phyloP scores from a whole-genome alignment of 1,140 invertebrate species.

The Neodiprion pinetum region DNA sequence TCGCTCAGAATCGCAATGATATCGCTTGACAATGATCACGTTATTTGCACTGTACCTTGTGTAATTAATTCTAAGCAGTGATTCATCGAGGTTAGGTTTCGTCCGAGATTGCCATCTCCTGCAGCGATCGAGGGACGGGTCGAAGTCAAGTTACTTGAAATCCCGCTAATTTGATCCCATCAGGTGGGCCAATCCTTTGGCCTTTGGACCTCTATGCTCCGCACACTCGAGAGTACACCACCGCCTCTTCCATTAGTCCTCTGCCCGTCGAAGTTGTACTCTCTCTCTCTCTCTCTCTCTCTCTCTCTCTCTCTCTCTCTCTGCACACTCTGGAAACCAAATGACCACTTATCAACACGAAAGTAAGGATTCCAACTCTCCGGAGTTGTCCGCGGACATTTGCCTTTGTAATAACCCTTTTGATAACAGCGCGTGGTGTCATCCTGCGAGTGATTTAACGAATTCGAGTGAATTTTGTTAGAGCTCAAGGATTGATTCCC shows the following conservation, averaged over 20 bases:
- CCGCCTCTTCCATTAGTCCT: background rate
- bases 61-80: background rate
- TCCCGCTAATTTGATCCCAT: conserved; percentile 1
- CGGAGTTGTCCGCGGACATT: background rate
- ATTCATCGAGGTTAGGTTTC: background rate
- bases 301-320: background rate
- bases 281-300: background rate
- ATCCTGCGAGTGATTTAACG: no score
- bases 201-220: background rate
- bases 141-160: background rate
- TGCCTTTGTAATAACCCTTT: background rate
- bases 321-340: background rate
- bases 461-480: no score
- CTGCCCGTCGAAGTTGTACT: background rate
- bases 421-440: no score
- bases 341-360: background rate
- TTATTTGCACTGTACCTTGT: no score
- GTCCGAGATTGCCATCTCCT: background rate
- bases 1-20: no score
- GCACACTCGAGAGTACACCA: background rate
- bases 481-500: no score
- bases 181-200: conserved; percentile 1
- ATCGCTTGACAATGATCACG: no score
- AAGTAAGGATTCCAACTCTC: background rate
- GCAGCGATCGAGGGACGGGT: background rate